phyloP scores from a whole-genome alignment of 2,888 invertebrate genomes.

The Sericinus montela region DNA sequence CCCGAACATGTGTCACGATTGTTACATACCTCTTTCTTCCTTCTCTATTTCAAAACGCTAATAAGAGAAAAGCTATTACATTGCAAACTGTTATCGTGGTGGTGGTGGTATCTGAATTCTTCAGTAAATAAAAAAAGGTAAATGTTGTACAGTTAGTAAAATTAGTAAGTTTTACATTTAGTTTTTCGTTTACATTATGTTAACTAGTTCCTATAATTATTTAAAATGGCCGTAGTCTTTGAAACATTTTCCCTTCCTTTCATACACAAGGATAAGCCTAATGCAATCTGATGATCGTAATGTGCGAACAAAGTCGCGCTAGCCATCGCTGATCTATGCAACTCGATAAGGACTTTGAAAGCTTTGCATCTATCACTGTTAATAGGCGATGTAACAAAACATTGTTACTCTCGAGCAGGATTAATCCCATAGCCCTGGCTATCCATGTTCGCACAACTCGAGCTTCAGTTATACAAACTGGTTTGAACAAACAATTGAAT shows the following conservation, averaged over 20 bases:
- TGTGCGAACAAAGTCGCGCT: slow-evolving; percentile 2
- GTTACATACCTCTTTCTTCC: too few species aligned
- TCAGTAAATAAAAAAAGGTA: too few species aligned
- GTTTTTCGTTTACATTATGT: too few species aligned
- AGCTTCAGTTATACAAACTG: slow-evolving; percentile 14
- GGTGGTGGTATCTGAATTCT: too few species aligned
- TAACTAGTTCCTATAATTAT: too few species aligned
- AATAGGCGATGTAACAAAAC: slow-evolving; percentile 20
- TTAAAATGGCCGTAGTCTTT: background rate
- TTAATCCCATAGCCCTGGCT: slow-evolving; percentile 15
- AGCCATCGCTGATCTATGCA: slow-evolving; percentile 11
- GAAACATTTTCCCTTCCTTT: slow-evolving; percentile 20
- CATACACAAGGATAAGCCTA: slow-evolving; percentile 1
- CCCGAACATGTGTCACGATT: too few species aligned
- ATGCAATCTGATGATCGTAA: slow-evolving; percentile 9
- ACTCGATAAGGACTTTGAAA: slow-evolving; percentile 15
- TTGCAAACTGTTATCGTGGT: too few species aligned
- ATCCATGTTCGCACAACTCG: slow-evolving; percentile 10
- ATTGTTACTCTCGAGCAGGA: slow-evolving; percentile 18
- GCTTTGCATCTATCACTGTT: slow-evolving; percentile 19
- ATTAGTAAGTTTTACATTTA: too few species aligned
- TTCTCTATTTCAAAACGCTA: too few species aligned
- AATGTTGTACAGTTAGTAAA: too few species aligned
- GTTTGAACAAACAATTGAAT: slow-evolving; percentile 19
- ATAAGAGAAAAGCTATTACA: too few species aligned